Evolutionary conservation across 2,113 vertebrate genomes (phyloP).

Genomic region (Sinocyclocheilus rhinocerous): DNA sequence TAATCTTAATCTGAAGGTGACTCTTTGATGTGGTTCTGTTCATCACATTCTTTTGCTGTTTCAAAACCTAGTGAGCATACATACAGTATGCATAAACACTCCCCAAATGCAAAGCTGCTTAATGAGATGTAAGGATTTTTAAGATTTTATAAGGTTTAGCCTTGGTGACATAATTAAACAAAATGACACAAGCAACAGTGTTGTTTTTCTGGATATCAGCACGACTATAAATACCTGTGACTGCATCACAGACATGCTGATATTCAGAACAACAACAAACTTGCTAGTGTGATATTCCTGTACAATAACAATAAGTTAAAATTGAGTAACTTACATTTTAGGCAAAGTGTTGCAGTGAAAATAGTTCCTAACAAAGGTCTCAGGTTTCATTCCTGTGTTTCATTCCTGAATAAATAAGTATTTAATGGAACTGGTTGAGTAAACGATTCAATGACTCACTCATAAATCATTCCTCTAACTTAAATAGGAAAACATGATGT

Average conservation of each 20-base stretch:
- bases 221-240: background rate
- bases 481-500: background rate
- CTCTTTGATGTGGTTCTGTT: conserved; percentile 10
- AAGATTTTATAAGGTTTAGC: background rate
- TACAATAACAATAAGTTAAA: background rate
- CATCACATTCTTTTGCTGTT: background rate
- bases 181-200: background rate
- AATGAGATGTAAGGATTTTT: background rate
- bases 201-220: background rate
- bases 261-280: background rate
- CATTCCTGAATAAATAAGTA: background rate
- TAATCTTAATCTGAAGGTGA: conserved; percentile 25
- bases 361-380: background rate
- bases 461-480: background rate
- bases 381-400: background rate
- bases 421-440: background rate
- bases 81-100: background rate
- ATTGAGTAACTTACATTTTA: background rate
- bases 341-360: background rate
- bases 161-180: background rate
- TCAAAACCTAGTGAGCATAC: background rate
- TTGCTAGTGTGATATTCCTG: background rate
- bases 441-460: background rate
- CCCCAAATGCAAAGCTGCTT: background rate
- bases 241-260: background rate